Conservation (phyloP, 2,888 invertebrate genomes). For the Hypolimnas misippus region DNA sequence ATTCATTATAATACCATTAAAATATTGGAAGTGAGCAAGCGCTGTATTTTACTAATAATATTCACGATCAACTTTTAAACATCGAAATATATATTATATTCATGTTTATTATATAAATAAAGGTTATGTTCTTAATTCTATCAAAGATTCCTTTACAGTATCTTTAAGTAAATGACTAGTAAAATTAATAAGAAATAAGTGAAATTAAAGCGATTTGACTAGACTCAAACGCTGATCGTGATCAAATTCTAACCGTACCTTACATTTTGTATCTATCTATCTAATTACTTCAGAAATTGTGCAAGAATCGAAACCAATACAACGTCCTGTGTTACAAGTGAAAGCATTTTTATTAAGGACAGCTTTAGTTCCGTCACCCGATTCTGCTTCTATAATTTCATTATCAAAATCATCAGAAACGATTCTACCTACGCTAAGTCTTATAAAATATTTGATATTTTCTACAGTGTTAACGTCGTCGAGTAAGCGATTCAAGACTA, state of each 20-base stretch:
- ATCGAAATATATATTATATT: conserved; percentile 5
- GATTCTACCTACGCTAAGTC: conserved; percentile 57
- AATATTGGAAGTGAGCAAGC: conserved; percentile 71
- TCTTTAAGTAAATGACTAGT: conserved; percentile 1
- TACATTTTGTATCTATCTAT: conserved; percentile 72
- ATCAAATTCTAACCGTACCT: conserved; percentile 47
- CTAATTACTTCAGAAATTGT: conserved; percentile 77
- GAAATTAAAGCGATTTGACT: conserved; percentile 29
- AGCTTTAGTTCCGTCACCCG: conserved; percentile 24
- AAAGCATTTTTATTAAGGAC: conserved; percentile 18
- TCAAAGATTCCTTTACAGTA: conserved; percentile 1
- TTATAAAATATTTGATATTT: conserved; percentile 68
- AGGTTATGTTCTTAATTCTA: conserved; percentile 6
- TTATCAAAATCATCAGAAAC: conserved; percentile 61
- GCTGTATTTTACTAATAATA: conserved; percentile 44
- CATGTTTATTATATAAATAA: conserved; percentile 3
- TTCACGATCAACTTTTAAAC: conserved; percentile 41
- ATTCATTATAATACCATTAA: conserved; percentile 44
- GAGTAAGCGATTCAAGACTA: conserved; percentile 64
- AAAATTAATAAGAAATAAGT: background rate
- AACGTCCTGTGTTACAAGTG: conserved; percentile 14
- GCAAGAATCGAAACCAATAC: conserved; percentile 62
- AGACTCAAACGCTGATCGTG: conserved; percentile 29
- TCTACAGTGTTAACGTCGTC: conserved; percentile 58
- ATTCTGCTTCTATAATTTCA: conserved; percentile 29